These are phyloP conservation scores for Lophotriccus pileatus DNA, from an alignment of 2,797 vertebrate species.

Conservation along the genomic window DNA sequence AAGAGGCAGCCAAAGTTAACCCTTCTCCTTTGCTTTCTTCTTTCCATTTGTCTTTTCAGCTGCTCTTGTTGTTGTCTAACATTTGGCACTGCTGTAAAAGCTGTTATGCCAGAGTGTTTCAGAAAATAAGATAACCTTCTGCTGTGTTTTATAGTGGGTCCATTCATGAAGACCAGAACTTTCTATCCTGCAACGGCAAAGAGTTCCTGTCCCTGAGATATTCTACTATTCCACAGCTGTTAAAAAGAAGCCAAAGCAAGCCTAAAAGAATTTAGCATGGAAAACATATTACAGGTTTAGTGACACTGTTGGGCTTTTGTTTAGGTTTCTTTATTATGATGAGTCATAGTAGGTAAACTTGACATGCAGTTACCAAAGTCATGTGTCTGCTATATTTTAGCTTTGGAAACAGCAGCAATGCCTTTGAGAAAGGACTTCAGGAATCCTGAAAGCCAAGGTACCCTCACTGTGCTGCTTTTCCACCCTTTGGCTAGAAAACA, in stretches of 20 bases:
- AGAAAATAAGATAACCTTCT: not conserved
- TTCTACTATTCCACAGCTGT: not conserved
- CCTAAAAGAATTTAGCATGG: not conserved
- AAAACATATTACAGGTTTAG: slow-evolving; percentile 36
- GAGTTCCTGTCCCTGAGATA: not conserved
- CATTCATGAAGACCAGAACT: not conserved
- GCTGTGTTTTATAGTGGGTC: not conserved
- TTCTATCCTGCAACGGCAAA: not conserved
- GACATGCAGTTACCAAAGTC: not conserved
- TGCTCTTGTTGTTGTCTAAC: not conserved
- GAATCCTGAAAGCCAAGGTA: not conserved
- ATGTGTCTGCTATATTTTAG: slow-evolving; percentile 22
- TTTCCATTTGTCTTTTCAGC: not conserved
- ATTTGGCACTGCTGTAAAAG: not conserved
- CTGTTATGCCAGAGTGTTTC: not conserved
- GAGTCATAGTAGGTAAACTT: slow-evolving; percentile 44
- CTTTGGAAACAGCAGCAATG: not conserved
- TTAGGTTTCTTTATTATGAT: not conserved
- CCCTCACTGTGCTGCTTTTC: not conserved
- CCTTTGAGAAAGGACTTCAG: not conserved
- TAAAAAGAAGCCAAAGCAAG: slow-evolving; percentile 37
- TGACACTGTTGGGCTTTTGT: slow-evolving; percentile 14
- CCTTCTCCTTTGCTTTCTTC: not conserved
- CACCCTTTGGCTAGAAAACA: not conserved
- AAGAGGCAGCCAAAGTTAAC: not conserved